Percentiles rank a stretch among this genome's conserved stretches.
Conservation (phyloP, 2,113 vertebrate species). For the Gobius niger region DNA sequence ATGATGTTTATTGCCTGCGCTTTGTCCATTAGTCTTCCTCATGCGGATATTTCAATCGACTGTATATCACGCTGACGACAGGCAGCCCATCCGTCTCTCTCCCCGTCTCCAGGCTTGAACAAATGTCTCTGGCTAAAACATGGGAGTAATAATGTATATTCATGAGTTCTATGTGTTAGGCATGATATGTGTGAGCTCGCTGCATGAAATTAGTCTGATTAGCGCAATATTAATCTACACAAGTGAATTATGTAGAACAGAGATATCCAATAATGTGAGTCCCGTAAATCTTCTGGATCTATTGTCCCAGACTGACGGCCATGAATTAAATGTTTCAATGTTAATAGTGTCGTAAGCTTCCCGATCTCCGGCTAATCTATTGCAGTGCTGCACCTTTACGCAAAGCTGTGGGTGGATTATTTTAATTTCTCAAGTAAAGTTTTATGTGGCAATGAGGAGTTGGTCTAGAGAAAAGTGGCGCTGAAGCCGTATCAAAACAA, state of each 20-base stretch:
- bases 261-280: conserved; percentile 38
- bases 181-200: conserved; percentile 16
- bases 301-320: conserved; percentile 21
- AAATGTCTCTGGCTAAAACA: conserved; percentile 32
- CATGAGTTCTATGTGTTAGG: conserved; percentile 26
- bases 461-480: background rate
- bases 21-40: conserved; percentile 36
- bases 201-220: conserved; percentile 39
- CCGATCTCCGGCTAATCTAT: too few species aligned
- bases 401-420: background rate
- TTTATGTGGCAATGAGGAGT: background rate
- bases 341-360: conserved; percentile 19
- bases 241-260: conserved; percentile 42
- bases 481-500: too few species aligned
- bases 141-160: conserved; percentile 10
- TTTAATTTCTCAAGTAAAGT: background rate
- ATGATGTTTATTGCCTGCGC: conserved; percentile 25
- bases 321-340: conserved; percentile 24
- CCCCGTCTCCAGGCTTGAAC: conserved; percentile 8
- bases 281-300: conserved; percentile 42
- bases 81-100: conserved; percentile 15
- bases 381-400: background rate
- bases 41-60: conserved; percentile 24
- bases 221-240: conserved; percentile 41
- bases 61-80: conserved; percentile 22